These are phyloP conservation scores for Epizoanthus ramosus DNA, from an alignment of 92 coral and sea anemone species.

Conservation along the genomic window DNA sequence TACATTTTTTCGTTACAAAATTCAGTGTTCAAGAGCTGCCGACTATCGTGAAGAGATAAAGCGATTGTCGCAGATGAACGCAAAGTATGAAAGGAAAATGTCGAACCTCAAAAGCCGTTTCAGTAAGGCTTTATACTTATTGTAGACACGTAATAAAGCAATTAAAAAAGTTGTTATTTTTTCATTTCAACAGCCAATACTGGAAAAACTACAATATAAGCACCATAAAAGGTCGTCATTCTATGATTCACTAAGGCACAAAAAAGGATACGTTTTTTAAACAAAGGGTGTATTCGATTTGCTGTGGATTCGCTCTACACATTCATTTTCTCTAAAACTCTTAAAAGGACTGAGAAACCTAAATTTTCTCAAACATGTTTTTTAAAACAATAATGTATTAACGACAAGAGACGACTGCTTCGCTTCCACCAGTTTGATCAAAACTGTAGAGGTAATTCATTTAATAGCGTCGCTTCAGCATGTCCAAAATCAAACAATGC, in stretches of 20 bases:
- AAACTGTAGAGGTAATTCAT: too few relatives aligned
- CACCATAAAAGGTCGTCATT: constrained; percentile 11
- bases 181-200: not conserved
- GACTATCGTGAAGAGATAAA: not conserved
- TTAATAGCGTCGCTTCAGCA: too few relatives aligned
- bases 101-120: not conserved
- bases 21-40: too few relatives aligned
- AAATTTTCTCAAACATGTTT: too few relatives aligned
- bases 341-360: too few relatives aligned
- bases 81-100: not conserved
- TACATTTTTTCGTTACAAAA: not conserved
- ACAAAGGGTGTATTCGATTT: not conserved
- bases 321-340: not conserved
- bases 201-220: not conserved
- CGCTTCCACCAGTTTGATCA: too few relatives aligned
- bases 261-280: constrained; percentile 7
- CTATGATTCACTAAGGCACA: not conserved
- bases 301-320: not conserved
- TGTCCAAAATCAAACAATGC: too few relatives aligned
- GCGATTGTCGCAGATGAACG: not conserved
- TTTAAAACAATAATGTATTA: too few relatives aligned
- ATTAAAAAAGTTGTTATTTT: not conserved
- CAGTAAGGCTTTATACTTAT: not conserved
- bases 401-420: too few relatives aligned
- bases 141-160: not conserved